A percentile compares a stretch with the other conserved stretches of the same genome.
phyloP scores from a whole-genome alignment of 2,888 invertebrate species.

The Tachystola acroxantha region DNA sequence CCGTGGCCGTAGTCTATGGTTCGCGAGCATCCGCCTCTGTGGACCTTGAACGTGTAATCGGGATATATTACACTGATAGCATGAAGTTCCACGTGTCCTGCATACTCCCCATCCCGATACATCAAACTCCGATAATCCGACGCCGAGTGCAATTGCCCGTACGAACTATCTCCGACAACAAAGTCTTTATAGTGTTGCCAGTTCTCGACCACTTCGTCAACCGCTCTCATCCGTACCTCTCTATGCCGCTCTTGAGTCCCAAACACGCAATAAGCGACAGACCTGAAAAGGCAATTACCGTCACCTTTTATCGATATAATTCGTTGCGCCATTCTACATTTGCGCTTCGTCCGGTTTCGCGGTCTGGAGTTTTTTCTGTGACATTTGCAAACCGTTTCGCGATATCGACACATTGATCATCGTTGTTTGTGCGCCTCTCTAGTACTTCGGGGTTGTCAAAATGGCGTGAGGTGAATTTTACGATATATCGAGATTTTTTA shows the following conservation, averaged over 20 bases:
- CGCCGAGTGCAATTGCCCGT: slow-evolving; percentile 37
- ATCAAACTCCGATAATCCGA: slow-evolving; percentile 48
- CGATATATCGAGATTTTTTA: too few relatives aligned
- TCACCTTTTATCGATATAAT: slow-evolving; percentile 56
- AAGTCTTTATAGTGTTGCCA: slow-evolving; percentile 63
- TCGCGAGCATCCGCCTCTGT: slow-evolving; percentile 39
- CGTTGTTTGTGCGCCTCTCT: too few relatives aligned
- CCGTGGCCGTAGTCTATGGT: slow-evolving; percentile 61
- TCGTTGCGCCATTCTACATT: slow-evolving; percentile 38
- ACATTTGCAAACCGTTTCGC: slow-evolving; percentile 12
- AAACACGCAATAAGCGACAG: slow-evolving; percentile 53
- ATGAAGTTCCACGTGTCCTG: slow-evolving; percentile 62
- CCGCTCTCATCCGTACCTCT: slow-evolving; percentile 48
- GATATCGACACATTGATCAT: slow-evolving; percentile 25
- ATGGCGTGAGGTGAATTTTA: too few relatives aligned
- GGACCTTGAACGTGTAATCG: slow-evolving; percentile 58
- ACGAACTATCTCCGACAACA: slow-evolving; percentile 60
- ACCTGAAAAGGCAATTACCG: slow-evolving; percentile 64
- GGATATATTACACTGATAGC: slow-evolving; percentile 50
- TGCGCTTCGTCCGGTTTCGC: slow-evolving; percentile 2
- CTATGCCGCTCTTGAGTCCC: slow-evolving; percentile 57
- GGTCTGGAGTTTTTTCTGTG: background rate
- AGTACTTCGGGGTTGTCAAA: too few relatives aligned
- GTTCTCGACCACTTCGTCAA: slow-evolving; percentile 50
- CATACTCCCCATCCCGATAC: slow-evolving; percentile 60